Evolutionary conservation across 2,888 invertebrate genomes (phyloP).

Genomic region (Cacoxenus indagator): DNA sequence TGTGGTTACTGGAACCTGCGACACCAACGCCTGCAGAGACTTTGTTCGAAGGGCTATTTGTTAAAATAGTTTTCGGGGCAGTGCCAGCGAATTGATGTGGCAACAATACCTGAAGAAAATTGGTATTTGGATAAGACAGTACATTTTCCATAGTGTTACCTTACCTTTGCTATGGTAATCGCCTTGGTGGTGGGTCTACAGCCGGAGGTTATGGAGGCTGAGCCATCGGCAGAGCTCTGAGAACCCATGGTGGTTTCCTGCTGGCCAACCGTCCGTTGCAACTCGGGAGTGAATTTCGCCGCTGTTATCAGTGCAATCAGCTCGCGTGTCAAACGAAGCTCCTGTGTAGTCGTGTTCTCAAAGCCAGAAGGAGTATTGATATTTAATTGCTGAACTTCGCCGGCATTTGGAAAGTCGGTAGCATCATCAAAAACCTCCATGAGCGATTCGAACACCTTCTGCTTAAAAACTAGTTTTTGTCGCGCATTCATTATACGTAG

Average conservation of each 20-base stretch:
- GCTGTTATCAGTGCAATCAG: conserved; percentile 56
- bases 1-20: not conserved
- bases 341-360: conserved; percentile 41
- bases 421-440: conserved; percentile 64
- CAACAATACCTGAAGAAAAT: not conserved
- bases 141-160: too few relatives aligned
- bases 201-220: not conserved
- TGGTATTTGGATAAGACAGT: not conserved
- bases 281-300: conserved; percentile 45
- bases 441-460: conserved; percentile 55
- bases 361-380: conserved; percentile 46
- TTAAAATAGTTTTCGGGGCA: not conserved
- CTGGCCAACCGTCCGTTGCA: conserved; percentile 5
- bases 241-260: not conserved
- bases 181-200: not conserved
- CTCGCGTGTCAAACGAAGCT: conserved; percentile 56
- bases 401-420: conserved; percentile 49
- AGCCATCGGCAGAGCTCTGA: not conserved
- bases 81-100: not conserved
- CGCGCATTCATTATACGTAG: conserved; percentile 61
- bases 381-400: conserved; percentile 47
- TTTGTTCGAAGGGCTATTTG: not conserved
- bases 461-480: conserved; percentile 64
- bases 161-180: not conserved
- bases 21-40: not conserved